These are phyloP conservation scores for Akabosia matsudoensis DNA, from an alignment of 1,140 invertebrate species.

Conservation along the genomic window DNA sequence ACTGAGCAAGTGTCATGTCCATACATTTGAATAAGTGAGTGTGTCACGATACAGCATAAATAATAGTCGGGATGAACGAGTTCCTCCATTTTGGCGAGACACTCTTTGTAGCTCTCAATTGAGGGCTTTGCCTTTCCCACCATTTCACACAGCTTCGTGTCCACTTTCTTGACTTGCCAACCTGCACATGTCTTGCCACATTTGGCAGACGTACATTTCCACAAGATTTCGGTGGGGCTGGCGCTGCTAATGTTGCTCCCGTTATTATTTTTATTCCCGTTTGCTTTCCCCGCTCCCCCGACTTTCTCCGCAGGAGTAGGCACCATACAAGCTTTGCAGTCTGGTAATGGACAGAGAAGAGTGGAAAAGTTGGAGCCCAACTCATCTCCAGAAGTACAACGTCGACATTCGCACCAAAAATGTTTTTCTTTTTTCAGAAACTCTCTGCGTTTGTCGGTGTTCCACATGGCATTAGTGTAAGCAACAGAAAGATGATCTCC, in stretches of 20 bases:
- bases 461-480: constrained; percentile 51
- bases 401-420: constrained; percentile 50
- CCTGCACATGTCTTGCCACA: constrained; percentile 38
- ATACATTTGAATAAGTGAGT: constrained; percentile 43
- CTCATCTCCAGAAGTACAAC: constrained; percentile 49
- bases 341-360: constrained; percentile 41
- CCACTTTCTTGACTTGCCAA: constrained; percentile 45
- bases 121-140: constrained; percentile 27
- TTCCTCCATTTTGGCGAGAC: constrained; percentile 35
- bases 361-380: constrained; percentile 44
- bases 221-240: constrained; percentile 19
- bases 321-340: constrained; percentile 29
- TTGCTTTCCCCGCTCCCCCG: neutral
- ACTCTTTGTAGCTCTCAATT: constrained; percentile 30
- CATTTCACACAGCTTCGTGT: constrained; percentile 41
- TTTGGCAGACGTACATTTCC: constrained; percentile 34
- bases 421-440: constrained; percentile 50
- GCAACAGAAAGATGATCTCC: constrained; percentile 49
- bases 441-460: constrained; percentile 49
- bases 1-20: constrained; percentile 16
- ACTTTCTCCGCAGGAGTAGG: constrained; percentile 17
- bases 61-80: constrained; percentile 45
- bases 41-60: constrained; percentile 41
- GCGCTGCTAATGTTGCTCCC: neutral
- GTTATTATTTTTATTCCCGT: neutral